phyloP scores from a whole-genome alignment of 2,888 invertebrate genomes.

The Pyrochroa serraticornis region DNA sequence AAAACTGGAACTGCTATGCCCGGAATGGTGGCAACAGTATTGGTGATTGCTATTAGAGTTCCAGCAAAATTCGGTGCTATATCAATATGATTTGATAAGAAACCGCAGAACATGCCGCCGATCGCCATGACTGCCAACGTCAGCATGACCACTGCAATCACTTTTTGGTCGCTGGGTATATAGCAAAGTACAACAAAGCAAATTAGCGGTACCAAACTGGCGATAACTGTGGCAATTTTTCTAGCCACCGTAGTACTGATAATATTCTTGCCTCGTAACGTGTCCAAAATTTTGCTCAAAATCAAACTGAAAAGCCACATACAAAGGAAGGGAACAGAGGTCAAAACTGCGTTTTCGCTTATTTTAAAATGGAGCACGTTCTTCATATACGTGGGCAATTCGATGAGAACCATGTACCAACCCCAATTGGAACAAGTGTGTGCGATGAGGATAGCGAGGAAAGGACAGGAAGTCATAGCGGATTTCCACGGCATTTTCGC shows the following conservation, averaged over 20 bases:
- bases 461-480: slow-evolving; percentile 73
- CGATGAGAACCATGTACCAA: slow-evolving; percentile 85
- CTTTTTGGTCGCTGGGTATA: slow-evolving; percentile 67
- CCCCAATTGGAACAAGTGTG: slow-evolving; percentile 84
- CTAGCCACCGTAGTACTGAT: slow-evolving; percentile 75
- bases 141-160: slow-evolving; percentile 70
- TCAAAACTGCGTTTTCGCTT: slow-evolving; percentile 76
- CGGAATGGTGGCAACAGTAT: slow-evolving; percentile 79
- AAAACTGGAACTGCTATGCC: slow-evolving; percentile 80
- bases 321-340: slow-evolving; percentile 77
- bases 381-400: slow-evolving; percentile 82
- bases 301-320: slow-evolving; percentile 71
- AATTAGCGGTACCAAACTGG: slow-evolving; percentile 65
- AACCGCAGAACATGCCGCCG: slow-evolving; percentile 85
- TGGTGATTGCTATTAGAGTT: slow-evolving; percentile 80
- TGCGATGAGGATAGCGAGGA: slow-evolving; percentile 76
- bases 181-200: slow-evolving; percentile 74
- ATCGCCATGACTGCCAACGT: slow-evolving; percentile 72
- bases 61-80: slow-evolving; percentile 84
- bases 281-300: slow-evolving; percentile 69
- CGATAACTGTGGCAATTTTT: slow-evolving; percentile 75
- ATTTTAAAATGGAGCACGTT: slow-evolving; percentile 77
- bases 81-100: slow-evolving; percentile 83
- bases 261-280: slow-evolving; percentile 64
- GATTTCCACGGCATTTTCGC: slow-evolving; percentile 74